These are phyloP conservation scores for Arctocebus calabarensis DNA, from an alignment of 2,797 vertebrate genomes.

Conservation along the genomic window DNA sequence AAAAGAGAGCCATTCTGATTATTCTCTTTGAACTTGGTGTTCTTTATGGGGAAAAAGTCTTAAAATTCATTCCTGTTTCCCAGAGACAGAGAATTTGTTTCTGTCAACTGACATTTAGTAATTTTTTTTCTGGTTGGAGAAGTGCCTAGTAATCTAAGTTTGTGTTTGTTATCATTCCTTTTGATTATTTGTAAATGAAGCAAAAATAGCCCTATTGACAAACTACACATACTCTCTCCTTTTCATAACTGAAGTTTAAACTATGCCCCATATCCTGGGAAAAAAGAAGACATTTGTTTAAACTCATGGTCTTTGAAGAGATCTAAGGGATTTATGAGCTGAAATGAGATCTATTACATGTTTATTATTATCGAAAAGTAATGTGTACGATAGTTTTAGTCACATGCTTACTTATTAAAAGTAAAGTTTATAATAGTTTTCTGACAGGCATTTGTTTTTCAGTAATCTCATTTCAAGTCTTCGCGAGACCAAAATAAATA, in stretches of 20 bases:
- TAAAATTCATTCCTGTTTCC: conserved; percentile 72
- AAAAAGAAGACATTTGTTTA: conserved; percentile 65
- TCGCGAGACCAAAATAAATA: conserved; percentile 19
- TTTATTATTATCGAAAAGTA: conserved; percentile 77
- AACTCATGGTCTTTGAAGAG: conserved; percentile 58
- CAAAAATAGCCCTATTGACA: conserved; percentile 63
- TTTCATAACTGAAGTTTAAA: conserved; percentile 40
- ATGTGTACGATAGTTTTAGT: conserved; percentile 60
- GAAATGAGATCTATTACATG: conserved; percentile 60
- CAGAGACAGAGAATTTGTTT: conserved; percentile 67
- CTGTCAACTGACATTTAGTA: conserved; percentile 64
- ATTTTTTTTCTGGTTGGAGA: conserved; percentile 59
- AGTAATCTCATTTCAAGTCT: conserved; percentile 45
- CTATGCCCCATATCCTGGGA: conserved; percentile 63
- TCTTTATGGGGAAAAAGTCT: conserved; percentile 19
- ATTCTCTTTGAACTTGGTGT: background rate
- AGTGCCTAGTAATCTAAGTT: conserved; percentile 49
- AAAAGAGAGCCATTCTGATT: background rate
- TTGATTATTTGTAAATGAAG: conserved; percentile 66
- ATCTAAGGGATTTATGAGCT: conserved; percentile 70
- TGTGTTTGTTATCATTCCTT: conserved; percentile 69
- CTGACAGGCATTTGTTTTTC: conserved; percentile 6
- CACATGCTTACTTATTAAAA: conserved; percentile 68
- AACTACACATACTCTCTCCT: conserved; percentile 42
- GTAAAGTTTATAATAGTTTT: conserved; percentile 68